Conservation (phyloP, 1,140 invertebrate genomes). For the Stegodyphus dumicola region DNA sequence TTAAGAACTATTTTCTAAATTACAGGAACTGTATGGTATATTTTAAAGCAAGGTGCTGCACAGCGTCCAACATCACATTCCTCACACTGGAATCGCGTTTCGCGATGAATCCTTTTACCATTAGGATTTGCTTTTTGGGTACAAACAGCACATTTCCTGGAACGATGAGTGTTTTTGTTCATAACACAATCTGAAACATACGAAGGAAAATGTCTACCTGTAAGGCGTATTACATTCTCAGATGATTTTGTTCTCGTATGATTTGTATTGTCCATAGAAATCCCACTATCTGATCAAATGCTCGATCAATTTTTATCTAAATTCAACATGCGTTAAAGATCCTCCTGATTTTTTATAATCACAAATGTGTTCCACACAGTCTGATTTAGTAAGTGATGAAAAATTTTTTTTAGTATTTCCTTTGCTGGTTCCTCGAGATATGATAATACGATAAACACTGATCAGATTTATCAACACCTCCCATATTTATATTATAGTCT, state of each 20-base stretch:
- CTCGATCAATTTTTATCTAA: neutral
- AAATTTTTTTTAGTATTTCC: constrained; percentile 21
- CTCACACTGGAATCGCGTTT: too few species aligned
- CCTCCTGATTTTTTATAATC: neutral
- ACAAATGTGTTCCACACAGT: neutral
- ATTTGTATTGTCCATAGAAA: neutral
- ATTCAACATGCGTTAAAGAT: neutral
- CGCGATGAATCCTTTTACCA: too few species aligned
- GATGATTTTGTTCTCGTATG: neutral
- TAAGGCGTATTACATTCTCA: neutral
- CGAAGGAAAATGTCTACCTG: constrained; percentile 1
- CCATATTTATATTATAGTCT: constrained; percentile 2
- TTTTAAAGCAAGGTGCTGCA: too few species aligned
- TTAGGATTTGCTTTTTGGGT: too few species aligned
- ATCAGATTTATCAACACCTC: constrained; percentile 3
- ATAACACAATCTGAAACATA: neutral
- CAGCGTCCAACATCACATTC: too few species aligned
- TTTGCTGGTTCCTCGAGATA: neutral
- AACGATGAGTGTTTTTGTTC: too few species aligned
- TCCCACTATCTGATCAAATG: neutral
- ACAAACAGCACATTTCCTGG: too few species aligned
- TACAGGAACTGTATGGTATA: too few species aligned
- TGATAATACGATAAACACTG: constrained; percentile 2
- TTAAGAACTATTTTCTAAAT: too few species aligned
- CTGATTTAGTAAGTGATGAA: constrained; percentile 3